phyloP scores from a whole-genome alignment of 2,888 invertebrate species.

The Metellina segmentata region DNA sequence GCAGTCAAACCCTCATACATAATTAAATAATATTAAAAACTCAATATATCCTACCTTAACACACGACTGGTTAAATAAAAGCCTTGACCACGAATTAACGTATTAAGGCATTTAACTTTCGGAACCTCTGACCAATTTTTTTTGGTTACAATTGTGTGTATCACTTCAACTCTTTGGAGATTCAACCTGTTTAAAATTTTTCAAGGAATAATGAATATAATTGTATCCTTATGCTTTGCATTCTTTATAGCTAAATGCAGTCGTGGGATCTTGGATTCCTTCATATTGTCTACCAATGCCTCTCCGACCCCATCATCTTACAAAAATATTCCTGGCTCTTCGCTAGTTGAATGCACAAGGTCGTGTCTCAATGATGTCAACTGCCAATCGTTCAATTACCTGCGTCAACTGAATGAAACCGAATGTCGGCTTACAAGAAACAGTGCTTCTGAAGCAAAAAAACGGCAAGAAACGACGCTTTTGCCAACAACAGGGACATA shows the following conservation, averaged over 20 bases:
- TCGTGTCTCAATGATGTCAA: conserved; percentile 65
- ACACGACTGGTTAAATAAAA: too few species aligned
- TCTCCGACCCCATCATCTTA: conserved; percentile 48
- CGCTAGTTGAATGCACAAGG: conserved; percentile 70
- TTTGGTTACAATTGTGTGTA: too few species aligned
- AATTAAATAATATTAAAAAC: too few species aligned
- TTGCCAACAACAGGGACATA: conserved; percentile 49
- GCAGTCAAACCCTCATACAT: too few species aligned
- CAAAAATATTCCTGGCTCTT: conserved; percentile 26
- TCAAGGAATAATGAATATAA: too few species aligned
- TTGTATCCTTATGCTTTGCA: not conserved
- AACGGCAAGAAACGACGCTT: conserved; percentile 38
- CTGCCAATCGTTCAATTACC: conserved; percentile 71
- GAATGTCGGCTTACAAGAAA: conserved; percentile 58
- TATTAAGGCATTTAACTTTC: too few species aligned
- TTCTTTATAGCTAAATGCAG: conserved; percentile 55
- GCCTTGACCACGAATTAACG: too few species aligned
- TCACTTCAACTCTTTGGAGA: too few species aligned
- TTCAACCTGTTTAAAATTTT: too few species aligned
- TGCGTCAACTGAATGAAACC: conserved; percentile 49
- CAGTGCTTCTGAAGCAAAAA: conserved; percentile 12
- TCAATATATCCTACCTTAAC: too few species aligned
- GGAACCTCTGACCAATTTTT: too few species aligned
- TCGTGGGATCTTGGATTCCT: conserved; percentile 61
- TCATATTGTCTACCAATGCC: conserved; percentile 67